Conservation (phyloP, 35 echinoderm and acorn worm genomes). For the Diadema setosum region DNA sequence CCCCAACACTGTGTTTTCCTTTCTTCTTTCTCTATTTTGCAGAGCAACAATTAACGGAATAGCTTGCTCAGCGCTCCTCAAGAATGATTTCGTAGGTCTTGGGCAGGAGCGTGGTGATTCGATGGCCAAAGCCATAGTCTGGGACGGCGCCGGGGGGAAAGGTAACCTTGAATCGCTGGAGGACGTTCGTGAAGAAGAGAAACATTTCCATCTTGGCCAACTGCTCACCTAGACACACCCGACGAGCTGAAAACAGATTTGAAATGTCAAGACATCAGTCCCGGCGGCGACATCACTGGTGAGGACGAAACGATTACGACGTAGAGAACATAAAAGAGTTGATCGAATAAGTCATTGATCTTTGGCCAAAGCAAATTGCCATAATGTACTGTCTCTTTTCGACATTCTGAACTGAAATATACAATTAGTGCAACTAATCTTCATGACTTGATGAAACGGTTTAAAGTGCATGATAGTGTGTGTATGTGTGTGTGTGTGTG, state of each 20-base stretch:
- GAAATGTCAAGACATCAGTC: no score
- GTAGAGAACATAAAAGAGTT: neutral
- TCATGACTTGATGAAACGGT: no score
- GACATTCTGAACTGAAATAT: neutral
- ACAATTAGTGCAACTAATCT: neutral
- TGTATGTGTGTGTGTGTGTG: no score
- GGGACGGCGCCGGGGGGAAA: neutral
- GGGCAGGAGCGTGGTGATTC: neutral
- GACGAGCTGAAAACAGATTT: neutral
- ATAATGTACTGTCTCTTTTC: neutral
- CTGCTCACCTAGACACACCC: neutral
- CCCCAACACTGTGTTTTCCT: no score
- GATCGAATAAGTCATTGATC: neutral
- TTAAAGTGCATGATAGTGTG: no score
- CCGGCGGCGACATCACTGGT: no score
- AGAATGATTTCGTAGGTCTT: neutral
- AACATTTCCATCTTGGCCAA: neutral
- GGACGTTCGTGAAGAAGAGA: neutral
- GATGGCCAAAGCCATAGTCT: neutral
- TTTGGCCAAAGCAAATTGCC: neutral
- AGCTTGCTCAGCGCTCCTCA: neutral
- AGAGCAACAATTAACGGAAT: no score
- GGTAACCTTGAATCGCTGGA: neutral
- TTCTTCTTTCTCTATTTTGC: no score
- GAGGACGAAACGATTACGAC: no score